Evolutionary conservation across 2,113 vertebrate genomes (phyloP), one percentile per base, ranked within the genome.

Genomic region (Syngnathus typhle): DNA sequence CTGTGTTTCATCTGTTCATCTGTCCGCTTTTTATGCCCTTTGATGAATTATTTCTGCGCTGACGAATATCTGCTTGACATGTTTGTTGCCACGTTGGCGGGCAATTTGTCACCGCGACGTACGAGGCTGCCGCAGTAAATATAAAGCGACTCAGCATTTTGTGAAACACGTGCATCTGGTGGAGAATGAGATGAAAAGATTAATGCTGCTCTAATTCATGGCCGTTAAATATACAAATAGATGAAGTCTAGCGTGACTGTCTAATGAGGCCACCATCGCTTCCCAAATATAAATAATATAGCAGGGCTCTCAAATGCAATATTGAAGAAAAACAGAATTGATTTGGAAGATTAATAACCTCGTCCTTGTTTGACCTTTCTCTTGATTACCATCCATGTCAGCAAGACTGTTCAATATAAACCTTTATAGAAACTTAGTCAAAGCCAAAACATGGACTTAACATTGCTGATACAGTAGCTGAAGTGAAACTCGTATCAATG

Each of bases 1-100:
- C 46, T 67, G 19, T 41, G 39, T 63, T 60, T 72, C 49, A 68
- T 46, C 51, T 61, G 37, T 23, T 58, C 21, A 63, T 47, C 59
- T 70, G 36, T 68, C 41, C 39, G 38, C 8, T 55, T 67, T 64
- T 65, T 69, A 65, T 69, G 59, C 66, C 65, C 36, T 38, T 41
- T 23, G 27, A 27, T 11, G 16, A 55, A 58, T 43, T 23, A 38
- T 58, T 81, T 61, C 18, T 32, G 36, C 44, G 46, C 5, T 70
- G n/a, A 23, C 39, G 12, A 62, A 62, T 62, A 62, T 62, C 39
- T 62, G 60, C 60, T 12, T 44, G 60, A 43, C 60, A 62, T 62
- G 39, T 62, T 62, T 62, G 39, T 43, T 62, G 39, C 39, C 39
- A 44, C 60, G n/a, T 23, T 23, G 60, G 60, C 39, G 11, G 39